These are phyloP conservation scores for Trachelus troglodyta DNA, from an alignment of 2,888 invertebrate genomes.

Conservation along the genomic window DNA sequence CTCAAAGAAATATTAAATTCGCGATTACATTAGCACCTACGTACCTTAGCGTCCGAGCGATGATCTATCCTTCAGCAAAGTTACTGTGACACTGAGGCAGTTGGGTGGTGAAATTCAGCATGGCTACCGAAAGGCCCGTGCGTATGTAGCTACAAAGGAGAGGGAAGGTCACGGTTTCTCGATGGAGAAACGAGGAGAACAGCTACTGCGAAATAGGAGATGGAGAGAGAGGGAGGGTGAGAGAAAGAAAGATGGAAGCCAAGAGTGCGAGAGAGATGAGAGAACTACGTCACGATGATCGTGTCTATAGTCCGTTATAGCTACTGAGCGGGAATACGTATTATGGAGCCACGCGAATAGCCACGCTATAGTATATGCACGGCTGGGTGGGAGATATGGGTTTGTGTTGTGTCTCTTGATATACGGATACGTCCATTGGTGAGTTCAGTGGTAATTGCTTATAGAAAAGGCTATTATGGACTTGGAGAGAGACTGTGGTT, in stretches of 20 bases:
- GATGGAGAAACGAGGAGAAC: not conserved
- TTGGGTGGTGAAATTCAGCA: constrained; percentile 36
- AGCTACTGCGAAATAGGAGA: not conserved
- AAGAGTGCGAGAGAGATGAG: constrained; percentile 12
- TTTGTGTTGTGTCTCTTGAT: not conserved
- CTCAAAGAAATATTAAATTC: not conserved
- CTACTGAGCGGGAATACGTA: not conserved
- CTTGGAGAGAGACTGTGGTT: not conserved
- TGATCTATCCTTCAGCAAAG: constrained; percentile 38
- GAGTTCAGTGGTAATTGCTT: not conserved
- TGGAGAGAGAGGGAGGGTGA: constrained; percentile 18
- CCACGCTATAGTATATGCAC: not conserved
- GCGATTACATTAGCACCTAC: not conserved
- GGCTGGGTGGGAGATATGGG: not conserved
- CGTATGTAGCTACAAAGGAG: constrained; percentile 14
- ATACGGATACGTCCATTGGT: not conserved
- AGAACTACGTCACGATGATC: not conserved
- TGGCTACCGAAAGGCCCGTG: constrained; percentile 29
- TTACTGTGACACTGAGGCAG: constrained; percentile 48
- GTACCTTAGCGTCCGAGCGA: constrained; percentile 15
- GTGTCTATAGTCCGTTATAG: not conserved
- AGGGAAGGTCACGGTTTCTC: not conserved
- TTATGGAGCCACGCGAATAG: not conserved
- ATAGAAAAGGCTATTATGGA: not conserved
- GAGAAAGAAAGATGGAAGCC: constrained; percentile 15